Evolutionary conservation across 2,113 vertebrate genomes (phyloP), one percentile per base, ranked within the genome.

Genomic region (Anoplopoma fimbria): DNA sequence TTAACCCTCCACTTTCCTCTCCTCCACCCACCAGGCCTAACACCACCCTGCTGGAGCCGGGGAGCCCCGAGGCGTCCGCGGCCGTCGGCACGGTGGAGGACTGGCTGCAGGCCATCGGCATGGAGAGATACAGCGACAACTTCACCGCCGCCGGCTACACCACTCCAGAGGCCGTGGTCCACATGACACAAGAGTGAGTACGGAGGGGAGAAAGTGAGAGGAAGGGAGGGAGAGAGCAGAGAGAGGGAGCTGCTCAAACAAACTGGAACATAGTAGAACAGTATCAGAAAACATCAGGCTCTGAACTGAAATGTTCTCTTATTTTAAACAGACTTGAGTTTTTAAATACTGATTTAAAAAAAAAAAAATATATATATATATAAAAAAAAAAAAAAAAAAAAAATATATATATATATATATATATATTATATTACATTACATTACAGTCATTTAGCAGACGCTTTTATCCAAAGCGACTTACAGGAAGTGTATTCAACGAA

Each of bases 141-240:
- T 99, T 99, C 95, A 97, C 97, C 40, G 97, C 98, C 72, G 97
- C 97, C 2, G 97, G 97, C 82, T 99, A 97, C 90, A 99, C 96
- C 90, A 96, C 94, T 64, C 95, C 98, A 79, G 98, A 99, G 93
- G 96, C 97, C 47, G 97, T 99, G 90, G 96, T 98, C 89, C 97
- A 98, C 94, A 96, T 99, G 97, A 98, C 96, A 89, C 97, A 98
- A 95, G 97, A 98, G 98, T 99, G 96, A 98, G 97, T 98, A 31
- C 2, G 5, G 34, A 17, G 6, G 38, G 4, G 27, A 4, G 21
- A 17, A 5, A 9, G 2, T 7, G 40, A 33, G 38, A 58, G 8
- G 25, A 53, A 2, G 29, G 4, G 42, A 29, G 7, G 38, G 21
- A 25, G 17, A 13, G 13, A 9, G 29, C 6, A 1, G n/a, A 45